Evolutionary conservation across 2,888 invertebrate genomes (phyloP).

Genomic region (Caenorhabditis sp.): DNA sequence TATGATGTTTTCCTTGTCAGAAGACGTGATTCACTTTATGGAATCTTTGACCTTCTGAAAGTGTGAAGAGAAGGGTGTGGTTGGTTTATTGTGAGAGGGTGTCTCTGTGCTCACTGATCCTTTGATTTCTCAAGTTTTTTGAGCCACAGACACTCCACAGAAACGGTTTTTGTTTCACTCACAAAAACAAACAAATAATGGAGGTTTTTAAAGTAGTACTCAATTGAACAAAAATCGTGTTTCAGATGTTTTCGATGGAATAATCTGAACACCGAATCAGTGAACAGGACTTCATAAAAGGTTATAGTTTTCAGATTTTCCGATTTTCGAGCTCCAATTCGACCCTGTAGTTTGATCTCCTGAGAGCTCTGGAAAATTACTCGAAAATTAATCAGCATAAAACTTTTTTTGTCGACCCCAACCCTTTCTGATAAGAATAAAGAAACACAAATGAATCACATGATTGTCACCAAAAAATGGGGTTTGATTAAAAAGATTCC

Average conservation of each 20-base stretch:
- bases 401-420: background rate
- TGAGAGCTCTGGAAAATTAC: no score
- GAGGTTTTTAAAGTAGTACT: background rate
- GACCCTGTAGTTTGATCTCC: no score
- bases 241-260: background rate
- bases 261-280: no score
- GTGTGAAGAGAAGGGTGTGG: conserved; percentile 27
- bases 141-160: background rate
- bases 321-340: no score
- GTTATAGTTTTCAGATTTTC: no score
- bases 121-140: conserved; percentile 30
- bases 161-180: conserved; percentile 24
- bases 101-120: conserved; percentile 29
- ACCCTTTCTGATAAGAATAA: conserved; percentile 18
- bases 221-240: background rate
- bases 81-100: background rate
- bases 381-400: background rate
- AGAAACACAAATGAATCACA: conserved; percentile 19
- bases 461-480: background rate
- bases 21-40: background rate
- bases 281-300: no score
- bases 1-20: no score
- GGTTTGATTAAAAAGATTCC: background rate
- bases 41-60: background rate
- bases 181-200: background rate